A percentile compares a stretch with the other conserved stretches of the same genome.
These are phyloP conservation scores for Papilio aristodemus DNA, from an alignment of 1,140 invertebrate species.

Conservation along the genomic window DNA sequence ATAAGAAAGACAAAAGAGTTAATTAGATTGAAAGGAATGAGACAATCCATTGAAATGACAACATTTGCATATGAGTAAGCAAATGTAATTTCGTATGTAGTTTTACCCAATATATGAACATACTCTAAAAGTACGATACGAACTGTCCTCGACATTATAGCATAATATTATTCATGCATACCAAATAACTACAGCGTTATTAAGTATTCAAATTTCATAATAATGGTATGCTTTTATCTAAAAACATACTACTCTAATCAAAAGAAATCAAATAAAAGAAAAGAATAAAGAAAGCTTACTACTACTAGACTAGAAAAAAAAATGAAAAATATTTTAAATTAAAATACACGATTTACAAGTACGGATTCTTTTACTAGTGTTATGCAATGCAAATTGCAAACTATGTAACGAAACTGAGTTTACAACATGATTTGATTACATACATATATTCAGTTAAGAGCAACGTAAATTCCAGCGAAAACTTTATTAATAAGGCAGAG, in stretches of 20 bases:
- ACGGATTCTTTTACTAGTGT: no score
- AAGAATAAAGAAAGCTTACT: not conserved
- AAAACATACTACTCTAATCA: not conserved
- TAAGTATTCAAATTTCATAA: not conserved
- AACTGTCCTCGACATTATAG: not conserved
- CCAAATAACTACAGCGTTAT: not conserved
- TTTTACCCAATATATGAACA: not conserved
- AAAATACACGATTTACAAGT: no score
- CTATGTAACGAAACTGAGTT: not conserved
- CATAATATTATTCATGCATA: conserved; percentile 11
- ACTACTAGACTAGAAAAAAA: not conserved
- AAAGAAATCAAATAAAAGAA: not conserved
- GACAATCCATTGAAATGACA: not conserved
- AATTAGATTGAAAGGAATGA: conserved; percentile 2
- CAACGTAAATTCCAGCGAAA: not conserved
- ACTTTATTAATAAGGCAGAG: conserved; percentile 16
- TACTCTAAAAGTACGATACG: not conserved
- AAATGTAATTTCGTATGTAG: not conserved
- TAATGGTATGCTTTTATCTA: not conserved
- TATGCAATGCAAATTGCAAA: no score
- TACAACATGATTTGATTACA: conserved; percentile 10
- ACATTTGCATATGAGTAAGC: conserved; percentile 19
- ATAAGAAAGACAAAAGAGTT: conserved; percentile 1
- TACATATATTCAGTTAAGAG: conserved; percentile 1
- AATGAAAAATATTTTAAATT: not conserved